Percentiles rank a stretch among this genome's conserved stretches.
Conservation (phyloP, 2,797 vertebrate genomes). For the Arrhamphus sclerolepis region DNA sequence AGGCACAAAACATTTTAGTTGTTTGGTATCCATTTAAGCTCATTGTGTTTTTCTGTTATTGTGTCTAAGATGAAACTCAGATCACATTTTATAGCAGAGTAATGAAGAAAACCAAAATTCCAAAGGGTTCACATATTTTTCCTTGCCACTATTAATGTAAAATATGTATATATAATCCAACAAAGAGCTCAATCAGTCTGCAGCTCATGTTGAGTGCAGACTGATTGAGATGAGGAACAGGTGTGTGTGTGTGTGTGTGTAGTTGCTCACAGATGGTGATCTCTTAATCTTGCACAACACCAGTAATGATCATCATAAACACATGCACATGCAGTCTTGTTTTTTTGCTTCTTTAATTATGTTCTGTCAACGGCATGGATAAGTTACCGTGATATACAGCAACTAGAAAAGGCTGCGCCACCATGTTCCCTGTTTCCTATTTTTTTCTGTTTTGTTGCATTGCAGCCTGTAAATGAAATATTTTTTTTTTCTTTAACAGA, state of each 20-base stretch:
- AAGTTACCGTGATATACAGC: not conserved
- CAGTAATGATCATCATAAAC: not conserved
- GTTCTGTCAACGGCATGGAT: conserved; percentile 16
- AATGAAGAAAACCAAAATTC: too few species aligned
- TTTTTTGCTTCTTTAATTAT: conserved; percentile 6
- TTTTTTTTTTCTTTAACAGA: too few species aligned
- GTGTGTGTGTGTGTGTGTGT: conserved; percentile 33
- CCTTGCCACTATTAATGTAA: too few species aligned
- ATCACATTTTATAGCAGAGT: too few species aligned
- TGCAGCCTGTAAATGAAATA: too few species aligned
- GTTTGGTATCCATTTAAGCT: too few species aligned
- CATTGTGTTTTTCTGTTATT: too few species aligned
- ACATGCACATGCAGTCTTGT: not conserved
- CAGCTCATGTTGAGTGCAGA: conserved; percentile 20
- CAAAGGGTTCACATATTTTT: too few species aligned
- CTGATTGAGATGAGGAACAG: conserved; percentile 49
- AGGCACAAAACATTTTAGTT: too few species aligned
- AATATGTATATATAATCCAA: too few species aligned
- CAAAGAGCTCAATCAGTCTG: too few species aligned
- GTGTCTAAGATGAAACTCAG: too few species aligned
- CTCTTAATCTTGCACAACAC: conserved; percentile 19
- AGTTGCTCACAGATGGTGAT: conserved; percentile 18
- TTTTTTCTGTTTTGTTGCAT: not conserved
- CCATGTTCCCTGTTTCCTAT: not conserved
- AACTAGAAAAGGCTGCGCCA: not conserved